Evolutionary conservation across 2,888 invertebrate genomes (phyloP).

Genomic region (Amblyjoppa proteus): DNA sequence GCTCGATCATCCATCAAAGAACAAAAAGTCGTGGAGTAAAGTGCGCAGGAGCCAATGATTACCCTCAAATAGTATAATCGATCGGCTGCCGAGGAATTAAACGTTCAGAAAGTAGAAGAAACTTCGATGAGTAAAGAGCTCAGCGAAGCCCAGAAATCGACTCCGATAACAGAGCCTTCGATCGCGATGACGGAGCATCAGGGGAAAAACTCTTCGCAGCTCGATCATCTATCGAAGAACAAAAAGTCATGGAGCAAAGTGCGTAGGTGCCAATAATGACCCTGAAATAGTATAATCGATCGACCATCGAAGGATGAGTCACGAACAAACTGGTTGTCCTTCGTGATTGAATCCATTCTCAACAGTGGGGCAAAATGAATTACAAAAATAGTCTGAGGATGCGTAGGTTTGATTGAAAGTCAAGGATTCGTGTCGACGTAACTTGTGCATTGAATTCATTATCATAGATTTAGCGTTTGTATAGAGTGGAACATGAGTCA

Average conservation of each 20-base stretch:
- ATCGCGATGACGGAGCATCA: background rate
- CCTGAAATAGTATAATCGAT: background rate
- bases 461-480: slow-evolving; percentile 1
- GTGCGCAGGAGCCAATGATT: background rate
- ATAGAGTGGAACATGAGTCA: slow-evolving; percentile 18
- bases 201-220: background rate
- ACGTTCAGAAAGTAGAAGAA: slow-evolving; percentile 19
- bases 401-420: slow-evolving; percentile 32
- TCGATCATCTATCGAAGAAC: background rate
- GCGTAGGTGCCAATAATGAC: background rate
- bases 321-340: slow-evolving; percentile 47
- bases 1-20: background rate
- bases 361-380: slow-evolving; percentile 4
- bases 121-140: slow-evolving; percentile 5
- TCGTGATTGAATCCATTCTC: slow-evolving; percentile 18
- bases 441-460: slow-evolving; percentile 11
- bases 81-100: background rate
- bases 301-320: slow-evolving; percentile 23
- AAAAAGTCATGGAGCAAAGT: background rate
- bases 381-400: slow-evolving; percentile 35
- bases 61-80: background rate
- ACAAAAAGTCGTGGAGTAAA: background rate
- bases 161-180: slow-evolving; percentile 9
- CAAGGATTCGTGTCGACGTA: slow-evolving; percentile 25
- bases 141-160: slow-evolving; percentile 19